Base-by-base conservation (phyloP, 2,113 vertebrate species). In the Phoenicopterus ruber region DNA sequence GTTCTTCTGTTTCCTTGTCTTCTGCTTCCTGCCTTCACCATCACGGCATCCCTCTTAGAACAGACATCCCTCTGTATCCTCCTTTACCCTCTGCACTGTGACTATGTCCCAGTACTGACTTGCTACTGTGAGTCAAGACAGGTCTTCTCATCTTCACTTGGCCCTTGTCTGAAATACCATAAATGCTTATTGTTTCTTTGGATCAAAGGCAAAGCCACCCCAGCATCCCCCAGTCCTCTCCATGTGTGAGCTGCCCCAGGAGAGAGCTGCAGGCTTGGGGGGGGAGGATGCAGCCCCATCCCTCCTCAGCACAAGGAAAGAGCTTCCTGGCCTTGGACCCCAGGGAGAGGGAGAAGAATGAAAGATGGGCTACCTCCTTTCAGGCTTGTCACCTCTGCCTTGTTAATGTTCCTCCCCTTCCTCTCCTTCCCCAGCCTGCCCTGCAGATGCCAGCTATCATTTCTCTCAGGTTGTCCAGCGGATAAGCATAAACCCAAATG, bases 391-490 rank as follows among this genome's bases (percentile, higher is more conserved):
- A 82, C 18, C 47, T 79, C 52, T 62, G 34, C 72, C 69, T 74
- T 4, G 20, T n/a, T 84, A 25, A n/a, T 42, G 32, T 36, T 91
- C 38, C 11, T 50, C 17, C 8, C 13, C 26, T 69, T 57, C 47
- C 40, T 70, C 1, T 1, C 0, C 1, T 46, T 4, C n/a, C 10
- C 14, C 42, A 73, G 50, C 40, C 38, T 82, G 69, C 32, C 63
- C 50, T 67, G 57, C 25, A 46, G 42, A 67, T 32, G 29, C 7
- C 76, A 88, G 83, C 31, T 73, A 10, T 50, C 19, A 55, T 74
- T 86, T 74, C 14, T 54, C 25, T 84, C n/a, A 42, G 55, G 38
- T 62, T 0, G 0, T 62, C 72, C 0, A 0, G 31, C 1, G 0
- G 7, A 38, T 63, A 66, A 82, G 20, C 70, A 40, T 50, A 55